A percentile compares a stretch with the other conserved stretches of the same genome.
Evolutionary conservation across 2,113 vertebrate species (phyloP).

Genomic region (Arenaria interpres): DNA sequence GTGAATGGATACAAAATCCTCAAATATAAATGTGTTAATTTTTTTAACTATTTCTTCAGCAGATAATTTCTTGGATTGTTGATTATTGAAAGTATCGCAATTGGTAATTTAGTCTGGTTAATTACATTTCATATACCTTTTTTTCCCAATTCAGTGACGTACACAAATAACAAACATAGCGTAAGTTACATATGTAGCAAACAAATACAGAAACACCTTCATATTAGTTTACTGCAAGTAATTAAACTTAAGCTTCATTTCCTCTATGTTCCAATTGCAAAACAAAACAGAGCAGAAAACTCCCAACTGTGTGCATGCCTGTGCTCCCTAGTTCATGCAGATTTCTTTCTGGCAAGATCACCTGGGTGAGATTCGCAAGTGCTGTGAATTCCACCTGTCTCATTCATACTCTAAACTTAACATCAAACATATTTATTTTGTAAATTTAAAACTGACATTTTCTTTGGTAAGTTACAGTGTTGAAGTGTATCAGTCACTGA

Average conservation of each 20-base stretch:
- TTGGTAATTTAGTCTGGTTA: neutral
- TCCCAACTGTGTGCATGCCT: neutral
- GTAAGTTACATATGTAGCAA: neutral
- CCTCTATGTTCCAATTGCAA: neutral
- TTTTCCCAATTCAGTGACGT: neutral
- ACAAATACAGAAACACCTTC: neutral
- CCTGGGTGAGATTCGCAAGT: neutral
- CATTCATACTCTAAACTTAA: neutral
- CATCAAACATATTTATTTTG: constrained; percentile 22
- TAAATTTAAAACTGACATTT: neutral
- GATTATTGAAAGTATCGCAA: neutral
- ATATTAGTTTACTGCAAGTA: neutral
- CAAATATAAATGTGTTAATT: neutral
- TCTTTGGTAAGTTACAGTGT: neutral
- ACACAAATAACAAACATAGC: neutral
- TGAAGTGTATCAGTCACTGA: neutral
- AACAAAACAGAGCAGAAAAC: neutral
- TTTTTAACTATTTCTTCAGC: neutral
- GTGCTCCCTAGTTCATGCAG: neutral
- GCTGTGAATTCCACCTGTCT: neutral
- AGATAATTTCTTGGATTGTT: neutral
- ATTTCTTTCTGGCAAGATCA: constrained; percentile 15
- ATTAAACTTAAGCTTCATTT: neutral
- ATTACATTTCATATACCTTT: neutral
- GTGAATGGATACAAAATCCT: neutral